A percentile compares a stretch with the other conserved stretches of the same genome.
Evolutionary conservation across 2,888 invertebrate genomes (phyloP).

Genomic region (Chloromyia formosa): DNA sequence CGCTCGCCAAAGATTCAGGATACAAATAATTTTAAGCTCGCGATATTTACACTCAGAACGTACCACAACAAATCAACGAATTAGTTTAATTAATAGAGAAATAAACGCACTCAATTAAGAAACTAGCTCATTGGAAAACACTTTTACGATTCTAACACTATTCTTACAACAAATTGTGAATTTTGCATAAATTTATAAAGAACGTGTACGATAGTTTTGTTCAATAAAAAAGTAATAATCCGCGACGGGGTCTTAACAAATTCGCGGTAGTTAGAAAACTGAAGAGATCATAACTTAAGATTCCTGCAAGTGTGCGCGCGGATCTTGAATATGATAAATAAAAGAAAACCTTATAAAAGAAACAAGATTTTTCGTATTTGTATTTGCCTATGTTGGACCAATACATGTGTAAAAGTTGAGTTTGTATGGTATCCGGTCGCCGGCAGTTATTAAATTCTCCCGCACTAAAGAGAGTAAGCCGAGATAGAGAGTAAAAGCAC

Average conservation of each 20-base stretch:
- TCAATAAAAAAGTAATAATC: slow-evolving; percentile 47
- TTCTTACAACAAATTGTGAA: not conserved
- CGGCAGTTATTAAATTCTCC: slow-evolving; percentile 8
- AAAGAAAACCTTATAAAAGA: slow-evolving; percentile 16
- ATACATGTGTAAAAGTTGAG: not conserved
- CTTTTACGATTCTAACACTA: too few relatives aligned
- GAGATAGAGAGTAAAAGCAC: slow-evolving; percentile 4
- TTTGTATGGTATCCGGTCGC: not conserved
- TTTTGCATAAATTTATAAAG: not conserved
- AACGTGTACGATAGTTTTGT: slow-evolving; percentile 11
- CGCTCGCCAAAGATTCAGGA: too few relatives aligned
- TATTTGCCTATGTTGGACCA: slow-evolving; percentile 10
- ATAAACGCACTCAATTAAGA: too few relatives aligned
- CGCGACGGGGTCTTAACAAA: slow-evolving; percentile 59
- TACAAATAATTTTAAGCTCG: too few relatives aligned
- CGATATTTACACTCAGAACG: too few relatives aligned
- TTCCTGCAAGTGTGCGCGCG: slow-evolving; percentile 31
- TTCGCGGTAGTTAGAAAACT: slow-evolving; percentile 63
- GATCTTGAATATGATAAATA: slow-evolving; percentile 39
- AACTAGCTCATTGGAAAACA: too few relatives aligned
- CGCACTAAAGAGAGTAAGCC: not conserved
- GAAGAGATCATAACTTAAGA: slow-evolving; percentile 53
- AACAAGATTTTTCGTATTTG: slow-evolving; percentile 25
- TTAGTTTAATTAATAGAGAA: too few relatives aligned
- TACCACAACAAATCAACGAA: too few relatives aligned